A percentile compares a stretch with the other conserved stretches of the same genome.
Evolutionary conservation across 2,888 invertebrate species (phyloP).

Genomic region (Sinodicranocentrus sp.): DNA sequence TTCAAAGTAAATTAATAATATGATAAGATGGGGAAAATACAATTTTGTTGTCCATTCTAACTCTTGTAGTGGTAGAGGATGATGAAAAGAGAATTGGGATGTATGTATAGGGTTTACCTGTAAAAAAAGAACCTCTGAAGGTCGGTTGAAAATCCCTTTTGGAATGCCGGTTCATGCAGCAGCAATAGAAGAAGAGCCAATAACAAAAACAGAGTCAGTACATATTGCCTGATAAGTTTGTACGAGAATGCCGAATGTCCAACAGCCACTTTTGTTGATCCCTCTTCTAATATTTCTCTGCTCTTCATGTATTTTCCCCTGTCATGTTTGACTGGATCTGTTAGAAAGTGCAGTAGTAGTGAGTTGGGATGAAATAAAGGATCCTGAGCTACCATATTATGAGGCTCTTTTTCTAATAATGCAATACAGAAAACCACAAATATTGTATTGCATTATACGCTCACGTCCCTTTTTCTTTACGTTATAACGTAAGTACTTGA

Average conservation of each 20-base stretch:
- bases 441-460: too few species aligned
- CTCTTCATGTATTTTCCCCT: not conserved
- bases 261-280: slow-evolving; percentile 48
- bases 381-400: slow-evolving; percentile 1
- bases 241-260: slow-evolving; percentile 25
- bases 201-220: too few species aligned
- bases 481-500: too few species aligned
- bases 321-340: slow-evolving; percentile 41
- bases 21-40: slow-evolving; percentile 15
- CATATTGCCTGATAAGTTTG: slow-evolving; percentile 22
- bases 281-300: too few species aligned
- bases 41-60: not conserved
- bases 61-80: slow-evolving; percentile 26
- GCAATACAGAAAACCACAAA: too few species aligned
- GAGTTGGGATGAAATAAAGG: slow-evolving; percentile 1
- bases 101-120: slow-evolving; percentile 26
- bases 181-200: not conserved
- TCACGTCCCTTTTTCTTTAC: too few species aligned
- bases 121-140: slow-evolving; percentile 70
- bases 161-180: slow-evolving; percentile 73
- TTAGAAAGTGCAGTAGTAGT: slow-evolving; percentile 22
- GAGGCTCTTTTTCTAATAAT: not conserved
- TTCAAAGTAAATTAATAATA: slow-evolving; percentile 47
- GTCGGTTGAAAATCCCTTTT: slow-evolving; percentile 76
- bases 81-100: slow-evolving; percentile 10